phyloP scores from a whole-genome alignment of 2,797 vertebrate species.

The Microctenopoma stevenorrisi region DNA sequence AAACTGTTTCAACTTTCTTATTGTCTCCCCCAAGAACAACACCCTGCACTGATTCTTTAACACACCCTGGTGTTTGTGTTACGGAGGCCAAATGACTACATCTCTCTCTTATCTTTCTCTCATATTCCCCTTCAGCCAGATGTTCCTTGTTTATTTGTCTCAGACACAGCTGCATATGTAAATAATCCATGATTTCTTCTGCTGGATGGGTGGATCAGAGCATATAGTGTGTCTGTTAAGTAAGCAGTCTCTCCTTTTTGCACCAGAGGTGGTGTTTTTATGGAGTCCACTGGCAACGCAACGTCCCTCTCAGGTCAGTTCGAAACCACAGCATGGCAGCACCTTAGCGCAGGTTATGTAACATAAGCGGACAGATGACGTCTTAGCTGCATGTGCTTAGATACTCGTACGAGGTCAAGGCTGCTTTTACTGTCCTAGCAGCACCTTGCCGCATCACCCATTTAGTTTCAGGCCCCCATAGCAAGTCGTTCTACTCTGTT shows the following conservation, averaged over 20 bases:
- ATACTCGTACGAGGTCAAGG: slow-evolving; percentile 60
- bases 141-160: slow-evolving; percentile 86
- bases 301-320: slow-evolving; percentile 67
- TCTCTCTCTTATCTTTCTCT: slow-evolving; percentile 54
- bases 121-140: slow-evolving; percentile 73
- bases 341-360: slow-evolving; percentile 47
- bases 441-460: slow-evolving; percentile 38
- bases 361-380: slow-evolving; percentile 48
- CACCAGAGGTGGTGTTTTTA: slow-evolving; percentile 39
- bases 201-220: slow-evolving; percentile 67
- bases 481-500: slow-evolving; percentile 66
- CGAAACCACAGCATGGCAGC: slow-evolving; percentile 42
- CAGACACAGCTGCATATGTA: slow-evolving; percentile 81
- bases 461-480: slow-evolving; percentile 53
- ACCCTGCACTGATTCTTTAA: slow-evolving; percentile 60
- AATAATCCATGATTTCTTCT: slow-evolving; percentile 84
- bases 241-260: slow-evolving; percentile 52
- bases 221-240: slow-evolving; percentile 69
- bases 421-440: slow-evolving; percentile 37
- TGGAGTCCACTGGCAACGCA: slow-evolving; percentile 43
- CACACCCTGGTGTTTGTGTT: slow-evolving; percentile 41
- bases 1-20: slow-evolving; percentile 48
- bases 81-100: slow-evolving; percentile 52
- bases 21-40: slow-evolving; percentile 55
- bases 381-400: slow-evolving; percentile 54